Percentiles rank a stretch among this genome's conserved stretches.
These are phyloP conservation scores for Eutolmus rufibarbis DNA, from an alignment of 2,888 invertebrate genomes.

Conservation along the genomic window DNA sequence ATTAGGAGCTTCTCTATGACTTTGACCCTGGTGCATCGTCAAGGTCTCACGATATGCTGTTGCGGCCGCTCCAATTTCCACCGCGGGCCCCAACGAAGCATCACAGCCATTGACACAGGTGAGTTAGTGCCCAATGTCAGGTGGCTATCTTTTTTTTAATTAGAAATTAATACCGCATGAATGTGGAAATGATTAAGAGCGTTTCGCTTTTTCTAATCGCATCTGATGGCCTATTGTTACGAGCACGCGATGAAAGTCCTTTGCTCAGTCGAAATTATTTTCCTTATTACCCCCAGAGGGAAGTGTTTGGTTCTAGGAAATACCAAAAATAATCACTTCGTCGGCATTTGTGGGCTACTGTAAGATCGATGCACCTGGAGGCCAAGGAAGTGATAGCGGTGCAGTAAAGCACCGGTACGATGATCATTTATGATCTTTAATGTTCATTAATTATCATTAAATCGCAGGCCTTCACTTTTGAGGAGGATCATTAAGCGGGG, in stretches of 20 bases:
- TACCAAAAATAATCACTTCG: neutral
- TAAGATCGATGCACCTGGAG: neutral
- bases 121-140: neutral
- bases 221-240: neutral
- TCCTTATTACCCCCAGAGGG: neutral
- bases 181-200: neutral
- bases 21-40: slow-evolving; percentile 12
- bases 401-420: neutral
- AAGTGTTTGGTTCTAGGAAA: neutral
- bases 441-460: neutral
- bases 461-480: slow-evolving; percentile 4
- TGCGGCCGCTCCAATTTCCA: slow-evolving; percentile 1
- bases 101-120: neutral
- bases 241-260: neutral
- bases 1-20: slow-evolving; percentile 22
- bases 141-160: neutral
- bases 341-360: neutral
- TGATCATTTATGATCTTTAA: neutral
- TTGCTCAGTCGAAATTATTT: neutral
- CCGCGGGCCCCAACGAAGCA: neutral
- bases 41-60: neutral
- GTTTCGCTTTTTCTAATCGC: neutral
- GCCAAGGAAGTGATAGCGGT: neutral
- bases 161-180: neutral
- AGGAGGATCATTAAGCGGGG: neutral